Conservation (phyloP, 2,113 vertebrate genomes). For the Vulpes ferrilata region DNA sequence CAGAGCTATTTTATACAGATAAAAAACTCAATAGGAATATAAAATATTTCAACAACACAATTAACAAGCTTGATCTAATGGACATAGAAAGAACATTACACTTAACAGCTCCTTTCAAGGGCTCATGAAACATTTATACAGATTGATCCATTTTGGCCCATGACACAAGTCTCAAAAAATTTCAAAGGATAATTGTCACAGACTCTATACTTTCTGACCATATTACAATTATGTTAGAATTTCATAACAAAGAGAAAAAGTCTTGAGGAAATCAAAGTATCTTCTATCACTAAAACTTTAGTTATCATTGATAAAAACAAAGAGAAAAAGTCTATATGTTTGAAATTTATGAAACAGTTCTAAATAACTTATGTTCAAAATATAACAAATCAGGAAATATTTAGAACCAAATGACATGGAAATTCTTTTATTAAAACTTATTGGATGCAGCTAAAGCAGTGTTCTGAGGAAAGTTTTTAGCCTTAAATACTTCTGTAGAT, state of each 20-base stretch:
- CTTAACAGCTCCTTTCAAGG: background rate
- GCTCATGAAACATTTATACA: background rate
- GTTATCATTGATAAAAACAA: background rate
- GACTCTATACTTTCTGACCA: background rate
- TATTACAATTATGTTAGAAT: background rate
- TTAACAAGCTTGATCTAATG: background rate
- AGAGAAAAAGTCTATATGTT: background rate
- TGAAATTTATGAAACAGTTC: conserved; percentile 12
- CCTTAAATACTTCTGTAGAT: background rate
- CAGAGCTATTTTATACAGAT: background rate
- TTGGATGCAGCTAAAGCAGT: background rate
- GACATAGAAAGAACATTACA: background rate
- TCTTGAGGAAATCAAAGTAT: background rate
- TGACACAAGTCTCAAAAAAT: background rate
- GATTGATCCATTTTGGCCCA: background rate
- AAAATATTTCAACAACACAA: conserved; percentile 24
- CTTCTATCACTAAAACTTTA: background rate
- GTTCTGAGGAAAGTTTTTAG: background rate
- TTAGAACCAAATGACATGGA: background rate
- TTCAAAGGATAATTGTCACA: background rate
- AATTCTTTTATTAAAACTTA: background rate
- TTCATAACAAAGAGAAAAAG: background rate
- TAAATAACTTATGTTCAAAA: conserved; percentile 2
- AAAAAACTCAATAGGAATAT: background rate
- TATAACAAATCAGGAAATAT: background rate